Conservation (phyloP, 2,797 vertebrate species). For the Mus minutoides region DNA sequence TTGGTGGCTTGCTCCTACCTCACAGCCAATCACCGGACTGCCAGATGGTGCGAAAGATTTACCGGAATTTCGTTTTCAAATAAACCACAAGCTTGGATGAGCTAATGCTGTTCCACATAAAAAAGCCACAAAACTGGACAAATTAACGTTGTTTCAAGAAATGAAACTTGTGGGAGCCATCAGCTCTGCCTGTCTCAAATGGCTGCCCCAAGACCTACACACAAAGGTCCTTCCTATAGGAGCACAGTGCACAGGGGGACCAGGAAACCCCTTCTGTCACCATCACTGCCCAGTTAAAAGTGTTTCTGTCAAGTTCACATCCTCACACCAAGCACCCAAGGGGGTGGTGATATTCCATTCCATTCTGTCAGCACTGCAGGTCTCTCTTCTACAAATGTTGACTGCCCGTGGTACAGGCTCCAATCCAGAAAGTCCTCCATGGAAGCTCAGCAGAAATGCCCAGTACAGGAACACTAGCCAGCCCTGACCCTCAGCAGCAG, state of each 20-base stretch:
- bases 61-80: slow-evolving; percentile 90
- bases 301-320: slow-evolving; percentile 24
- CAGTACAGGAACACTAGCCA: not conserved
- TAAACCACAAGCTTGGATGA: slow-evolving; percentile 90
- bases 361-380: not conserved
- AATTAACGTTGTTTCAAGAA: slow-evolving; percentile 86
- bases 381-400: not conserved
- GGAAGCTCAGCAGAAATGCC: not conserved
- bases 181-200: slow-evolving; percentile 76
- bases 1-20: slow-evolving; percentile 76
- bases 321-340: not conserved
- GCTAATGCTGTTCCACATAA: slow-evolving; percentile 88
- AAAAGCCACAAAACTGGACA: slow-evolving; percentile 88
- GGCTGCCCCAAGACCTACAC: not conserved
- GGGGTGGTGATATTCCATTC: not conserved
- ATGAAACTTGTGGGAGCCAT: slow-evolving; percentile 81
- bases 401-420: not conserved
- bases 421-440: not conserved
- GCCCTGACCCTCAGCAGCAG: not conserved
- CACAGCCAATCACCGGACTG: slow-evolving; percentile 70
- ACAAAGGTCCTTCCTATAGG: not conserved
- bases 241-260: not conserved
- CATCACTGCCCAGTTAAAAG: not conserved
- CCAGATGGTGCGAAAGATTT: slow-evolving; percentile 88
- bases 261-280: not conserved